A percentile compares a stretch with the other conserved stretches of the same genome.
Conservation (phyloP, 92 coral and sea anemone species). For the Parazoanthus atlanticus region DNA sequence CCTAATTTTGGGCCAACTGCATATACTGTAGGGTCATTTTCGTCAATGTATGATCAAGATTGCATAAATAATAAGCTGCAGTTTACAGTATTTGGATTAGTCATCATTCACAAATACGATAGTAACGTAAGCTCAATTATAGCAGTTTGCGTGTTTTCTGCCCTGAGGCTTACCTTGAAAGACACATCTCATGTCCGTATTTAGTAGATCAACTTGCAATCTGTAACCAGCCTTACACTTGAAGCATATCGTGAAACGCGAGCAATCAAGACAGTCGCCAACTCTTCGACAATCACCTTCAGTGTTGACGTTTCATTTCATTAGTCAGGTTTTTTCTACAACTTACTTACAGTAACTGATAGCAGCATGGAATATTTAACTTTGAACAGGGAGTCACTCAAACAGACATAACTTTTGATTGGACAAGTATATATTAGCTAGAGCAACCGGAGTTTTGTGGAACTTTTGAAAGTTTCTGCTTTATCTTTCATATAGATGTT, state of each 20-base stretch:
- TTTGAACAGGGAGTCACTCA: not conserved
- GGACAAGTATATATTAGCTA: not conserved
- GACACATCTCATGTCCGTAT: not conserved
- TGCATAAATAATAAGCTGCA: too few relatives aligned
- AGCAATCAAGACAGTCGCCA: constrained; percentile 24
- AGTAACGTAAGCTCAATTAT: not conserved
- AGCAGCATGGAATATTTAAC: not conserved
- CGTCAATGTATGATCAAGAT: too few relatives aligned
- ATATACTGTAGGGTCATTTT: too few relatives aligned
- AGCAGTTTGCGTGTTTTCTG: not conserved
- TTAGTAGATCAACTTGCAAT: not conserved
- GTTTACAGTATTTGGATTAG: too few relatives aligned
- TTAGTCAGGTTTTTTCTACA: too few relatives aligned
- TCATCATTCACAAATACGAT: not conserved
- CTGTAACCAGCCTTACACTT: constrained; percentile 1
- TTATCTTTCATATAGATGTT: too few relatives aligned
- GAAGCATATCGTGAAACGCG: not conserved
- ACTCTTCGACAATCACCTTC: not conserved
- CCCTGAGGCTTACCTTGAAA: not conserved
- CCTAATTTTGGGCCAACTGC: too few relatives aligned
- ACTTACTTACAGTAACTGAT: not conserved
- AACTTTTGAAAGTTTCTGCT: not conserved
- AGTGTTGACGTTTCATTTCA: not conserved
- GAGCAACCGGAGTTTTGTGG: not conserved
- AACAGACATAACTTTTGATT: too few relatives aligned